These are phyloP conservation scores for Brachionus rubens DNA, from an alignment of 1,140 invertebrate species.

Conservation along the genomic window DNA sequence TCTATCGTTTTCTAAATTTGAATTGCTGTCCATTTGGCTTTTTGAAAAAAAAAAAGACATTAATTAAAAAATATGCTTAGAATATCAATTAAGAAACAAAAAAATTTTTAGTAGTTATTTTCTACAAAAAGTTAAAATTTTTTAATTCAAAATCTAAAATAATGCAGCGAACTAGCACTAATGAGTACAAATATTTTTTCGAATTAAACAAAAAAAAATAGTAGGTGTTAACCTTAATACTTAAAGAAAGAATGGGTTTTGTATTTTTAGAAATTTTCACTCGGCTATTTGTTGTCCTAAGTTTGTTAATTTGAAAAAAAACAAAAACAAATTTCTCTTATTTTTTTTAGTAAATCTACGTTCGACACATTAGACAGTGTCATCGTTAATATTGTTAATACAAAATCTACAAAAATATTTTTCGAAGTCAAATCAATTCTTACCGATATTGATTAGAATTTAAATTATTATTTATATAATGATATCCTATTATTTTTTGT, in stretches of 20 bases:
- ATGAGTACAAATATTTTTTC: not conserved
- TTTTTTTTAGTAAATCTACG: not conserved
- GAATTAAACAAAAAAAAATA: no score
- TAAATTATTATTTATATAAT: constrained; percentile 19
- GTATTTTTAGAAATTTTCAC: no score
- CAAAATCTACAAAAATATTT: no score
- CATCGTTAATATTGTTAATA: not conserved
- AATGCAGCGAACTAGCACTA: constrained; percentile 32
- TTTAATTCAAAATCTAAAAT: constrained; percentile 29
- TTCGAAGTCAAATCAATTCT: no score
- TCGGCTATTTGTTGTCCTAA: no score
- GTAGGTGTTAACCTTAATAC: no score
- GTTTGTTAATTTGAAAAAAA: not conserved
- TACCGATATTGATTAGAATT: not conserved
- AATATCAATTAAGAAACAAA: constrained; percentile 17
- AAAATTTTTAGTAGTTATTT: not conserved
- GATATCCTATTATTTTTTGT: constrained; percentile 6
- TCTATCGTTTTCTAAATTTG: constrained; percentile 34
- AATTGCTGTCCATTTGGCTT: constrained; percentile 31
- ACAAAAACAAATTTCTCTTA: constrained; percentile 3
- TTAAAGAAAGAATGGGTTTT: no score
- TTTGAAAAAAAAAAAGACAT: not conserved
- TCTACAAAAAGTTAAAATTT: not conserved
- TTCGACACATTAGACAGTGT: not conserved
- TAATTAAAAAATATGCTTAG: not conserved